Percentiles rank a stretch among this genome's conserved stretches.
These are phyloP conservation scores for Trachymyrmex cornetzi DNA, from an alignment of 1,140 invertebrate genomes.

Conservation along the genomic window DNA sequence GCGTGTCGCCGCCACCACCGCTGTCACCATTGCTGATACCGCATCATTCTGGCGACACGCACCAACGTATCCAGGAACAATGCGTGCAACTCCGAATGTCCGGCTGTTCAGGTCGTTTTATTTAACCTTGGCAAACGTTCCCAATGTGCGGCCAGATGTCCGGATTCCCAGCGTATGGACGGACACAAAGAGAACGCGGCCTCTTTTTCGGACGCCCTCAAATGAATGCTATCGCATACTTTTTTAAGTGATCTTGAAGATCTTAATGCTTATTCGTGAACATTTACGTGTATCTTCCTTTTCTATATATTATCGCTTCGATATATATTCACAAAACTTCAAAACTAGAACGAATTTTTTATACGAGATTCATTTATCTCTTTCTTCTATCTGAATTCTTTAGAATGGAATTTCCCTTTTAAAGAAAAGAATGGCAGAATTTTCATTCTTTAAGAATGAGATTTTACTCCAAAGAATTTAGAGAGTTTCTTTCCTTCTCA, in stretches of 20 bases:
- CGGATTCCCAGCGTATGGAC: background rate
- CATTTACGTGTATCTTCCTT: background rate
- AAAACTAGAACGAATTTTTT: background rate
- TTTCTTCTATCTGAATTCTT: background rate
- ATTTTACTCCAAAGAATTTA: no score
- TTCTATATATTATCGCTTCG: no score
- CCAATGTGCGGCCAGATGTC: conserved; percentile 17
- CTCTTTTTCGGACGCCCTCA: background rate
- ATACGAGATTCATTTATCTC: background rate
- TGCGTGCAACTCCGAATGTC: conserved; percentile 4
- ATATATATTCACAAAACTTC: background rate
- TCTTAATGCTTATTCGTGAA: background rate
- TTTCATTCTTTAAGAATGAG: no score
- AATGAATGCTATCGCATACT: conserved; percentile 6
- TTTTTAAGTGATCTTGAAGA: background rate
- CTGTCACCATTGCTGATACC: background rate
- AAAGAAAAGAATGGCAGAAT: no score
- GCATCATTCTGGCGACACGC: conserved; percentile 41
- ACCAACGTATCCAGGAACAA: conserved; percentile 41
- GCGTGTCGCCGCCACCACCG: conserved; percentile 1
- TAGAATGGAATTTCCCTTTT: no score
- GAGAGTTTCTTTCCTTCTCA: background rate
- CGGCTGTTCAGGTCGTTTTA: conserved; percentile 28
- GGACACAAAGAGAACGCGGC: no score
- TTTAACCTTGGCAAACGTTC: conserved; percentile 43